Base-by-base conservation (phyloP, 1,140 invertebrate genomes). In the Trypoxylus dichotomus region DNA sequence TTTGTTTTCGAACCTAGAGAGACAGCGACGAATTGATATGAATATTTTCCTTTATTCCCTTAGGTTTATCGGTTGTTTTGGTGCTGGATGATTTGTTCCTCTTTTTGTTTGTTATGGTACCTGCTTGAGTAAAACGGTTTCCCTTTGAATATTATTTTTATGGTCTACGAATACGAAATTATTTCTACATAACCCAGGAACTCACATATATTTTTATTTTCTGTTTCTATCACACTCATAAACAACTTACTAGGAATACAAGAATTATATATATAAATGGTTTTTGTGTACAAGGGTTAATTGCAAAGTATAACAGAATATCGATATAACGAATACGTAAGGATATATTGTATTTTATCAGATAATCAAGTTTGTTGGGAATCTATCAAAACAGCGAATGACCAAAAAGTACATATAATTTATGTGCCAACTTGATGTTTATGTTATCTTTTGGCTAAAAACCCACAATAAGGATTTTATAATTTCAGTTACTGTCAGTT, bases 21-120 rank as follows among this genome's bases (percentile, higher is more conserved):
- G 2, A 54, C 47, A 54, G 19, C 47, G 15, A 6, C 15, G 29
- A 63, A 71, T 71, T 63, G 32, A 32, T 76, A 41, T 60, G 60
- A 21, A 29, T 76, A n/a, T 27, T 32, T 76, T 75, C 19, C 43
- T 76, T 60, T 63, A n/a, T 77, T 71, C 27, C 41, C 43, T 72
- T 25, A 43, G 32, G n/a, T 25, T 37, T 7, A n/a, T 72, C 41
- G 29, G 11, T 21, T 7, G 5, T 68, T 68, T 68, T 68, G 21
- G 11, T 27, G 11, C 21, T 7, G 1, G 32, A 24, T 24, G 21
- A n/a, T n/a, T n/a, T n/a, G n/a, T n/a, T n/a, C n/a, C n/a, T n/a
- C n/a, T n/a, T n/a, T n/a, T n/a, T n/a, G n/a, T n/a, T n/a, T n/a
- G n/a, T n/a, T n/a, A n/a, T n/a, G n/a, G 25, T 27, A 74, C 41